These are phyloP conservation scores for Illadopsis cleaveri DNA, from an alignment of 2,113 vertebrate genomes.

Conservation along the genomic window DNA sequence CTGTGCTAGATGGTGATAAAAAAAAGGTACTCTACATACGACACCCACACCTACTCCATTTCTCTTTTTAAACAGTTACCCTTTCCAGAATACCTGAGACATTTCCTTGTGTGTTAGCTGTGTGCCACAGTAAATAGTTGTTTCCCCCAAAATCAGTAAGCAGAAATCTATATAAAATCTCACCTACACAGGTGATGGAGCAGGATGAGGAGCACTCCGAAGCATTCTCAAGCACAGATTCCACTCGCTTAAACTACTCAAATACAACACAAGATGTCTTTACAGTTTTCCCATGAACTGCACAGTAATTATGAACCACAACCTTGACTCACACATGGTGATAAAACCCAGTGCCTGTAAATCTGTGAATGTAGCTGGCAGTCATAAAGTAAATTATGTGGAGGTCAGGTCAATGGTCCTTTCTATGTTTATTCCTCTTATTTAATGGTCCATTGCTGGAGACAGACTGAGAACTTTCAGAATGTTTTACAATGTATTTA, in stretches of 20 bases:
- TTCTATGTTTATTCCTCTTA: constrained; percentile 34
- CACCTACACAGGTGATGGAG: neutral
- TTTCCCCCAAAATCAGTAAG: neutral
- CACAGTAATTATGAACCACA: neutral
- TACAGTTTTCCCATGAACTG: constrained; percentile 24
- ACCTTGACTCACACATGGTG: neutral
- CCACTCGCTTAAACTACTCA: neutral
- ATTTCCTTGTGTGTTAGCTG: neutral
- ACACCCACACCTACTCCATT: neutral
- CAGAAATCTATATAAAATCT: neutral
- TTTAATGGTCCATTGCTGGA: constrained; percentile 21
- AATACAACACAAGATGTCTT: neutral
- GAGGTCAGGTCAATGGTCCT: neutral
- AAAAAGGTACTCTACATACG: neutral
- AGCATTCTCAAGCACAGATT: neutral
- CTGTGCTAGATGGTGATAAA: neutral
- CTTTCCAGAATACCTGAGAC: neutral
- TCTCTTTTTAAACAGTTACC: neutral
- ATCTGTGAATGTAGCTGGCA: constrained; percentile 51
- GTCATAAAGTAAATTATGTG: neutral
- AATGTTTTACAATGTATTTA: constrained; percentile 18
- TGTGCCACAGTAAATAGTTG: neutral
- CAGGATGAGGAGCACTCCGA: neutral
- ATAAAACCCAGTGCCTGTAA: constrained; percentile 27
- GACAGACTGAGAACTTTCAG: neutral